Evolutionary conservation across 2,888 invertebrate species (phyloP).

Genomic region (Autographa gamma): DNA sequence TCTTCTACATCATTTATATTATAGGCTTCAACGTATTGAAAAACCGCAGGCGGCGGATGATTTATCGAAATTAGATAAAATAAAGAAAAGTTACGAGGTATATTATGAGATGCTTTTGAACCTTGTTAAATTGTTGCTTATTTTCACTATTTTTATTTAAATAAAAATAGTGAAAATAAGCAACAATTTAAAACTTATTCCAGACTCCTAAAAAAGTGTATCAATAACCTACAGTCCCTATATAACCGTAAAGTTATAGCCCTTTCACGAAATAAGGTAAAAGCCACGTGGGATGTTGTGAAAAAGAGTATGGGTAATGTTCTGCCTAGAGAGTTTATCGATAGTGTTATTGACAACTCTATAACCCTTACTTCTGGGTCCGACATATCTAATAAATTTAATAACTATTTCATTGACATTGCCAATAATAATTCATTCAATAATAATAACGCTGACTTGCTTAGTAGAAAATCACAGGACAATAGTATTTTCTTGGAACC

Average conservation of each 20-base stretch:
- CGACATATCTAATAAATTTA: slow-evolving; percentile 9
- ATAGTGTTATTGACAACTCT: background rate
- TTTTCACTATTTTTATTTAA: too few relatives aligned
- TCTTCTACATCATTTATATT: too few relatives aligned
- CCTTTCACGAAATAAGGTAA: slow-evolving; percentile 4
- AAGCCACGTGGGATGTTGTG: background rate
- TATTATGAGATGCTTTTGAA: too few relatives aligned
- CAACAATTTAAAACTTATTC: slow-evolving; percentile 2
- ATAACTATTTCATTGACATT: too few relatives aligned
- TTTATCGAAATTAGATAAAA: too few relatives aligned
- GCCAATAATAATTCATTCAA: background rate
- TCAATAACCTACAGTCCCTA: slow-evolving; percentile 4
- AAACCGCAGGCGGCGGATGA: too few relatives aligned
- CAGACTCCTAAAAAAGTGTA: slow-evolving; percentile 4
- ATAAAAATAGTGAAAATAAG: too few relatives aligned
- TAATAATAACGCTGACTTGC: slow-evolving; percentile 7
- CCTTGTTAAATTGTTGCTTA: too few relatives aligned
- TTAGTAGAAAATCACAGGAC: slow-evolving; percentile 7
- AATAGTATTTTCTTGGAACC: slow-evolving; percentile 20
- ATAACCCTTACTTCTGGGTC: slow-evolving; percentile 4
- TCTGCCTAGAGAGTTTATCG: too few relatives aligned
- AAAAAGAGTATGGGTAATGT: too few relatives aligned
- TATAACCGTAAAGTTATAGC: background rate
- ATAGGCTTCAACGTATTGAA: too few relatives aligned
- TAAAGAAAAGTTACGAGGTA: too few relatives aligned